Evolutionary conservation across 2,113 vertebrate species (phyloP).

Genomic region (Anser cygnoides): DNA sequence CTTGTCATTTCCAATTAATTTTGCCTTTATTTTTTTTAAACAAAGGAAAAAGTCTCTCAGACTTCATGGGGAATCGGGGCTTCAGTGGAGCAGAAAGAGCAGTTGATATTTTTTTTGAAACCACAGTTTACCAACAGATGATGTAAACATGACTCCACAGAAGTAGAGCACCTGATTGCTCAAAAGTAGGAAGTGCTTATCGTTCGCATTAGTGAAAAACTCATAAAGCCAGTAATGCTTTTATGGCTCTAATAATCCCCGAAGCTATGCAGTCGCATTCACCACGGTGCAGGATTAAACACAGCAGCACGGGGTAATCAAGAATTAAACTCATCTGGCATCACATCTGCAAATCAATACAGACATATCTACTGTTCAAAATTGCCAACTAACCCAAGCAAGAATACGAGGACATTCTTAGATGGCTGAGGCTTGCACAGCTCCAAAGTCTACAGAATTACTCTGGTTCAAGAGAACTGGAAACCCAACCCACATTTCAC

Average conservation of each 20-base stretch:
- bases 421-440: not conserved
- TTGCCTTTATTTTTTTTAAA: conserved; percentile 22
- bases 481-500: not conserved
- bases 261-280: not conserved
- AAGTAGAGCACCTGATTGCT: not conserved
- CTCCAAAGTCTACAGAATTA: not conserved
- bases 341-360: not conserved
- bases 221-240: not conserved
- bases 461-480: not conserved
- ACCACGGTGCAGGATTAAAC: not conserved
- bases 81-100: not conserved
- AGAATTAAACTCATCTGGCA: conserved; percentile 2
- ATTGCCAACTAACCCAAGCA: not conserved
- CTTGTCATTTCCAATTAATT: conserved; percentile 78
- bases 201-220: not conserved
- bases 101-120: not conserved
- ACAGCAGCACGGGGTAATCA: not conserved
- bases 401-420: not conserved
- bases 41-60: not conserved
- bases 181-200: not conserved
- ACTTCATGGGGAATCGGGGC: not conserved
- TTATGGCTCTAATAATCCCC: not conserved
- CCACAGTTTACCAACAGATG: not conserved
- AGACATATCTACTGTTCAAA: not conserved
- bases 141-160: not conserved